Evolutionary conservation across 1,140 invertebrate species (phyloP).

Genomic region (Dinoponera quadriceps): DNA sequence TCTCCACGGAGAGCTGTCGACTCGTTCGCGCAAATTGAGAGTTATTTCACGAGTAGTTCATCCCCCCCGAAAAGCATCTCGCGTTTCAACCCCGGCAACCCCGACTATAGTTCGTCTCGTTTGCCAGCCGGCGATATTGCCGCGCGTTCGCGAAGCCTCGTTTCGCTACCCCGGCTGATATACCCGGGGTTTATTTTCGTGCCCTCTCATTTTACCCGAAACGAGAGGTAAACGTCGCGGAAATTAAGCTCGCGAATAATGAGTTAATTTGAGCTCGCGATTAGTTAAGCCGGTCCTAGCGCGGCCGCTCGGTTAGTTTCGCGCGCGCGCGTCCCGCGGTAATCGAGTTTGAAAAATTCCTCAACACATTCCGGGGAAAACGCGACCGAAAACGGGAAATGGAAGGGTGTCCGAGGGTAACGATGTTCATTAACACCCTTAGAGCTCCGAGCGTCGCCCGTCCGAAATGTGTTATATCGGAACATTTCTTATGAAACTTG

Average conservation of each 20-base stretch:
- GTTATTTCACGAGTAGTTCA: conserved; percentile 39
- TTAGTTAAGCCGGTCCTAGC: conserved; percentile 38
- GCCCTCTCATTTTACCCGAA: conserved; percentile 27
- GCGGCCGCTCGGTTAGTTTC: not conserved
- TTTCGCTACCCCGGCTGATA: conserved; percentile 19
- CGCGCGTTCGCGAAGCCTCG: not conserved
- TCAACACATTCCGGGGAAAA: not conserved
- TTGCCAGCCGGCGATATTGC: conserved; percentile 21
- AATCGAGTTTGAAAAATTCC: conserved; percentile 8
- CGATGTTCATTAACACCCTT: no score
- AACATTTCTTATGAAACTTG: no score
- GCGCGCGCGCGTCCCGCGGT: no score
- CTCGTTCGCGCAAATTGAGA: conserved; percentile 24
- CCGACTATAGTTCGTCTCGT: not conserved
- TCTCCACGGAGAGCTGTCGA: not conserved
- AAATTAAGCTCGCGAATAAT: conserved; percentile 55
- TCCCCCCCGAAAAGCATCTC: conserved; percentile 1
- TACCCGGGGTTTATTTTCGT: conserved; percentile 44
- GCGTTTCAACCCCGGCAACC: not conserved
- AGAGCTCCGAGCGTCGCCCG: no score
- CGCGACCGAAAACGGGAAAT: no score
- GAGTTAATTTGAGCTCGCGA: conserved; percentile 52
- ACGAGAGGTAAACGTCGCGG: conserved; percentile 30
- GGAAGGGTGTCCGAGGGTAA: no score
- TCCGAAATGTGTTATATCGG: no score